Percentiles rank a stretch among this genome's conserved stretches.
Evolutionary conservation across 2,888 invertebrate genomes (phyloP).

Genomic region (Drosophila mettleri): DNA sequence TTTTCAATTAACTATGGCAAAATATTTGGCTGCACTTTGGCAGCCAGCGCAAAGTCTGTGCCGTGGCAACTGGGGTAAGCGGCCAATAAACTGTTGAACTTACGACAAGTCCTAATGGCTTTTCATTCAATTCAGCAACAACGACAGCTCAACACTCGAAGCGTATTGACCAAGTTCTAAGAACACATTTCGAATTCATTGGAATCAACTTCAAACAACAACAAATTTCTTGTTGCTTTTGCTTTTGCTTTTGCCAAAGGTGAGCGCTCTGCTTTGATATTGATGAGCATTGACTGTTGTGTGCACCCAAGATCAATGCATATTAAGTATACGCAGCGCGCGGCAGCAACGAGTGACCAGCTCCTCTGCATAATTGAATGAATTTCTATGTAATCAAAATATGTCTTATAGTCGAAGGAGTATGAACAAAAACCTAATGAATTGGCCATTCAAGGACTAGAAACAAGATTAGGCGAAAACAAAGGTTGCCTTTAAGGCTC

Average conservation of each 20-base stretch:
- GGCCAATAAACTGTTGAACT: conserved; percentile 76
- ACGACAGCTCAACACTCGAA: conserved; percentile 28
- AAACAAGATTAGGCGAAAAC: neutral
- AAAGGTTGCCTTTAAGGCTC: neutral
- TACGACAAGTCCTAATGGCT: conserved; percentile 71
- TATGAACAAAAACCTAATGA: neutral
- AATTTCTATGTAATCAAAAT: neutral
- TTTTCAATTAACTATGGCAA: conserved; percentile 74
- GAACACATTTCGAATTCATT: conserved; percentile 57
- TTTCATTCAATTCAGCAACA: conserved; percentile 49
- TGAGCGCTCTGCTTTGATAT: conserved; percentile 18
- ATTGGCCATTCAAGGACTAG: neutral
- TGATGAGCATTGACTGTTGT: conserved; percentile 34
- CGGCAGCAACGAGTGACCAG: neutral
- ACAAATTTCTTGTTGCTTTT: too few species aligned
- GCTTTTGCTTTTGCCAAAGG: too few species aligned
- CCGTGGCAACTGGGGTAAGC: conserved; percentile 27
- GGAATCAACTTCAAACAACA: conserved; percentile 43
- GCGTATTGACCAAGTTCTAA: conserved; percentile 38
- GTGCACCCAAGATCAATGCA: conserved; percentile 14
- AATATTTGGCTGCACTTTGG: conserved; percentile 71
- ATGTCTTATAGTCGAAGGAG: neutral
- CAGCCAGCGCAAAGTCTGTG: conserved; percentile 1
- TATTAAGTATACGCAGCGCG: conserved; percentile 37
- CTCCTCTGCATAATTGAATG: neutral